Conservation (phyloP, 2,797 vertebrate species). For the Gadopsis bispinosus region DNA sequence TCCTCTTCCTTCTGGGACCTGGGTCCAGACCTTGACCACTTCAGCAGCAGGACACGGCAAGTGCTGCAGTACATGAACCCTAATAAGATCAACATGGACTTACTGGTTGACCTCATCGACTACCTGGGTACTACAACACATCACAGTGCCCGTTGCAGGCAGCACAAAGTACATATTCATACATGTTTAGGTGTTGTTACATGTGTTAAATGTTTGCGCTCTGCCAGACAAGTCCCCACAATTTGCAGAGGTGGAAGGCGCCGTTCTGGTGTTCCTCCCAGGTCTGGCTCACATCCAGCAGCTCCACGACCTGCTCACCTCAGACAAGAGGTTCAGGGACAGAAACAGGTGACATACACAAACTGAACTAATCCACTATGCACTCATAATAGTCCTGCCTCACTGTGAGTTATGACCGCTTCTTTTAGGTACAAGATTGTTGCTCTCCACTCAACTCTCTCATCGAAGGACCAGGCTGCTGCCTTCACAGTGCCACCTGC, state of each 20-base stretch:
- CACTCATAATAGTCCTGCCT: neutral
- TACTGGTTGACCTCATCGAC: conserved; percentile 90
- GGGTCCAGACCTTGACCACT: conserved; percentile 89
- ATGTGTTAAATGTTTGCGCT: neutral
- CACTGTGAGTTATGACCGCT: neutral
- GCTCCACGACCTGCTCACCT: conserved; percentile 90
- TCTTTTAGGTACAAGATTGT: conserved; percentile 89
- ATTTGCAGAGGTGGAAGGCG: conserved; percentile 90
- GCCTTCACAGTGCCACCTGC: conserved; percentile 92
- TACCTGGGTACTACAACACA: conserved; percentile 90
- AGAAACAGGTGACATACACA: conserved; percentile 84
- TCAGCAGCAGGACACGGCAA: conserved; percentile 90
- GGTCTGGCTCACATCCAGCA: conserved; percentile 98
- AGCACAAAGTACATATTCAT: neutral
- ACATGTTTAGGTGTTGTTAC: neutral
- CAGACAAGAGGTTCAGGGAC: conserved; percentile 91
- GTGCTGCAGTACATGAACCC: conserved; percentile 95
- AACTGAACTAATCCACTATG: neutral
- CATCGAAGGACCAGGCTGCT: conserved; percentile 94
- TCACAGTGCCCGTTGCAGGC: neutral
- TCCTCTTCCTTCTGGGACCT: conserved; percentile 81
- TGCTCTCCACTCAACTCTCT: conserved; percentile 95
- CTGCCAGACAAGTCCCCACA: conserved; percentile 89
- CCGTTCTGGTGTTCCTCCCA: conserved; percentile 94
- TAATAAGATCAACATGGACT: conserved; percentile 96